Conservation (phyloP, 2,797 vertebrate species). For the Etheostoma perlongum region DNA sequence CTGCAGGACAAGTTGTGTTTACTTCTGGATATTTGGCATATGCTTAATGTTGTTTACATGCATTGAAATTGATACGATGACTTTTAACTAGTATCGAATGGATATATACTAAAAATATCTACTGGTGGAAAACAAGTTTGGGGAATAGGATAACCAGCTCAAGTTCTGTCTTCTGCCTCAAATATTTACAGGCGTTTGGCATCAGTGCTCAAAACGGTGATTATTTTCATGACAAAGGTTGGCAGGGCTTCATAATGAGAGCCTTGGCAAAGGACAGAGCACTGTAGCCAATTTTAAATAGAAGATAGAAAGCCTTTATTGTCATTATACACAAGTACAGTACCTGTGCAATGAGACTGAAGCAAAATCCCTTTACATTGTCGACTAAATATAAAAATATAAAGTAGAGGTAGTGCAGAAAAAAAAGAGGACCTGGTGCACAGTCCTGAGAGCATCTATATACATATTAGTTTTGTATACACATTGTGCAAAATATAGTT, state of each 20-base stretch:
- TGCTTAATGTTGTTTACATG: slow-evolving; percentile 19
- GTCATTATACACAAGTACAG: no score
- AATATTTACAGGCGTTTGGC: background rate
- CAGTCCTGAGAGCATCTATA: no score
- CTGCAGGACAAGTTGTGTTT: background rate
- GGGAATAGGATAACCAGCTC: background rate
- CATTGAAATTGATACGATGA: background rate
- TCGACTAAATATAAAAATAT: no score
- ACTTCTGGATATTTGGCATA: background rate
- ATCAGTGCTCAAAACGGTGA: background rate
- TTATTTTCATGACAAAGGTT: background rate
- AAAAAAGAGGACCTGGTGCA: no score
- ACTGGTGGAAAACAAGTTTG: background rate
- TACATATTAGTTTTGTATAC: no score
- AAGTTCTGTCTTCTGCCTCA: background rate
- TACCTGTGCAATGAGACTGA: no score
- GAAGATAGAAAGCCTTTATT: no score
- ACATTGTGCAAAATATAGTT: no score
- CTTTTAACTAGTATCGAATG: background rate
- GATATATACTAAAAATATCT: background rate
- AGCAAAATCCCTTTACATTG: no score
- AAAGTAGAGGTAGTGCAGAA: no score
- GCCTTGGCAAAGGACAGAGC: background rate
- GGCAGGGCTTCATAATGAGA: background rate
- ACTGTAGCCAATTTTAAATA: background rate